phyloP scores from a whole-genome alignment of 1,140 invertebrate genomes.

The Holcopasites calliopsidis region DNA sequence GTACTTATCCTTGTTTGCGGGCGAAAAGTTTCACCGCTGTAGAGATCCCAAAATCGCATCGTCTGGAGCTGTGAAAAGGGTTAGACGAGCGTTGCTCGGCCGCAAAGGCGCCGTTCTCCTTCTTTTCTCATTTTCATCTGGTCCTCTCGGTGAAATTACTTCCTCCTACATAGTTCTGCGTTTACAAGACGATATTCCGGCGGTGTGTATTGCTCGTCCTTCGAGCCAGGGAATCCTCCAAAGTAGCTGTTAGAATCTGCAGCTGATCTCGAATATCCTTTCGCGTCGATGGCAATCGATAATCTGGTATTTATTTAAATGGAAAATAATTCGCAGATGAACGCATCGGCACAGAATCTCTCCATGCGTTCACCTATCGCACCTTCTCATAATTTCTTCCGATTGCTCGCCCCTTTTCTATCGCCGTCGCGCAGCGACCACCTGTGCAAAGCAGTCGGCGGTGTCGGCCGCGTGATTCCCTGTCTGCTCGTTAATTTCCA shows the following conservation, averaged over 20 bases:
- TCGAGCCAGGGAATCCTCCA: no score
- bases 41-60: background rate
- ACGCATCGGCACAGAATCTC: background rate
- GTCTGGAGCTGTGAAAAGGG: background rate
- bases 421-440: background rate
- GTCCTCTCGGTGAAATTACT: background rate
- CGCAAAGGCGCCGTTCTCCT: background rate
- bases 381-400: background rate
- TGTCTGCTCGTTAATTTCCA: conserved; percentile 58
- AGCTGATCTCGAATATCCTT: background rate
- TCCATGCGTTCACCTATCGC: background rate
- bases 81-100: background rate
- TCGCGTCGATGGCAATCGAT: background rate
- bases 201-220: no score
- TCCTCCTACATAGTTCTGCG: no score
- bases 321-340: no score
- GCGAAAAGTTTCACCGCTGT: conserved; percentile 19
- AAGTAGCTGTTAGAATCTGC: no score
- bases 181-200: no score
- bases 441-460: background rate
- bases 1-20: conserved; percentile 22
- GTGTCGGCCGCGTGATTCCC: conserved; percentile 36
- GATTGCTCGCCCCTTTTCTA: background rate
- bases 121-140: background rate
- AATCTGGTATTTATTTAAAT: background rate